Conservation (phyloP, 2,888 invertebrate species). For the Ectemnius cavifrons region DNA sequence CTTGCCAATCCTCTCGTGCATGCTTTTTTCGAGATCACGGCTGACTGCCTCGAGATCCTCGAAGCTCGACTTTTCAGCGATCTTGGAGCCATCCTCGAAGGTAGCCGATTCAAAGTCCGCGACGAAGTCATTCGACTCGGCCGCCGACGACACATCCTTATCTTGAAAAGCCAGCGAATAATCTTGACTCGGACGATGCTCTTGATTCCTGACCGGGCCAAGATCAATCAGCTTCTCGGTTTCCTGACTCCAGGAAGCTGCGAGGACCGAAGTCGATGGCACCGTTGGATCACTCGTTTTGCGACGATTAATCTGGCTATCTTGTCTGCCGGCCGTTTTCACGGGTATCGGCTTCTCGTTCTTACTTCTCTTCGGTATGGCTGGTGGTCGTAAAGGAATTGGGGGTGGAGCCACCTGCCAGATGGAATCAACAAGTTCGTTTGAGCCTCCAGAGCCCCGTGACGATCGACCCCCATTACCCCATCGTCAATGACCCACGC, state of each 20-base stretch:
- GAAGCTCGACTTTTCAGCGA: constrained; percentile 55
- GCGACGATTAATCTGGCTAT: constrained; percentile 36
- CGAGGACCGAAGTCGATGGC: constrained; percentile 51
- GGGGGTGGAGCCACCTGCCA: constrained; percentile 76
- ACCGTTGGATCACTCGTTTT: constrained; percentile 75
- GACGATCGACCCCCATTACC: not conserved
- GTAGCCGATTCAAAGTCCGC: constrained; percentile 54
- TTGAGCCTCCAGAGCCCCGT: not conserved
- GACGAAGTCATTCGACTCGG: constrained; percentile 46
- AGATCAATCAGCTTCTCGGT: constrained; percentile 68
- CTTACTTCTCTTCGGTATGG: constrained; percentile 78
- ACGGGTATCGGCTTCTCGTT: constrained; percentile 72
- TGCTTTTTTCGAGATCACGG: constrained; percentile 69
- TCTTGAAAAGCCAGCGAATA: constrained; percentile 37
- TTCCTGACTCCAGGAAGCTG: constrained; percentile 44
- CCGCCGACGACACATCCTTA: constrained; percentile 24
- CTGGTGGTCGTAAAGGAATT: constrained; percentile 79
- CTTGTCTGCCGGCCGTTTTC: constrained; percentile 34
- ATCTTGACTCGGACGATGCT: constrained; percentile 17
- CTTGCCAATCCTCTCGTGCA: constrained; percentile 67
- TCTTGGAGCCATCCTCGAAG: constrained; percentile 56
- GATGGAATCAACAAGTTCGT: constrained; percentile 35
- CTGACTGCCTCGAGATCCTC: constrained; percentile 69
- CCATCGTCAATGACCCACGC: not conserved
- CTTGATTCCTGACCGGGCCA: constrained; percentile 40